phyloP scores from a whole-genome alignment of 2,113 vertebrate genomes.

The Malurus cyaneus region DNA sequence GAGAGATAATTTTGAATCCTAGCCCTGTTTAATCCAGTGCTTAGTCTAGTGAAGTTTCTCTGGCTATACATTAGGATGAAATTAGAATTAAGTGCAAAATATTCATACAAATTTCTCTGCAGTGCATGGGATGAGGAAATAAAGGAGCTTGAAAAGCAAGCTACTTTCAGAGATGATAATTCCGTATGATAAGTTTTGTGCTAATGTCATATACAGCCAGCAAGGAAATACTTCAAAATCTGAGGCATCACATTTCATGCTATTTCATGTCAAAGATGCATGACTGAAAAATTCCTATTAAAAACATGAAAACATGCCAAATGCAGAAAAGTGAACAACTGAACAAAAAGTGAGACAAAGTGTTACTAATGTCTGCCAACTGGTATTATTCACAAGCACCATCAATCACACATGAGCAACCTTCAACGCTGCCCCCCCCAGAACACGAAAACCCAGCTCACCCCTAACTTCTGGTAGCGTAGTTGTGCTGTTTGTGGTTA shows the following conservation, averaged over 20 bases:
- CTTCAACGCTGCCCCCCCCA: conserved; percentile 19
- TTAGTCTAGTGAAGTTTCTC: conserved; percentile 20
- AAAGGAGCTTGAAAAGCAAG: conserved; percentile 71
- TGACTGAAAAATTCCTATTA: conserved; percentile 70
- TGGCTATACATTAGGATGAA: conserved; percentile 11
- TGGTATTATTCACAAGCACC: conserved; percentile 73
- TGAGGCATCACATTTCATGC: conserved; percentile 67
- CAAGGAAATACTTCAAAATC: conserved; percentile 65
- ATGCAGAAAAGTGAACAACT: conserved; percentile 74
- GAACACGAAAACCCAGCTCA: conserved; percentile 56
- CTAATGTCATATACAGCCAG: conserved; percentile 68
- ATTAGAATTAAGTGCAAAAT: conserved; percentile 53
- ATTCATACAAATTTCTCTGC: conserved; percentile 60
- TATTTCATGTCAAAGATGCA: conserved; percentile 55
- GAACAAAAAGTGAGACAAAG: conserved; percentile 76
- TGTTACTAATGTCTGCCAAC: conserved; percentile 79
- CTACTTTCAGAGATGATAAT: conserved; percentile 66
- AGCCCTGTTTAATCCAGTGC: conserved; percentile 37
- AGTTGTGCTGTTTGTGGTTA: conserved; percentile 68
- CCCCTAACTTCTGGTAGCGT: not conserved
- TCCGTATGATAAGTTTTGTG: conserved; percentile 71
- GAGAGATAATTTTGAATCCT: conserved; percentile 36
- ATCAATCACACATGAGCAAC: conserved; percentile 69
- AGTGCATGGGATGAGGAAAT: conserved; percentile 59
- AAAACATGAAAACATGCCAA: conserved; percentile 77